Percentiles rank a stretch among this genome's conserved stretches.
Evolutionary conservation across 1,140 invertebrate genomes (phyloP).

Genomic region (Adelges cooleyi): DNA sequence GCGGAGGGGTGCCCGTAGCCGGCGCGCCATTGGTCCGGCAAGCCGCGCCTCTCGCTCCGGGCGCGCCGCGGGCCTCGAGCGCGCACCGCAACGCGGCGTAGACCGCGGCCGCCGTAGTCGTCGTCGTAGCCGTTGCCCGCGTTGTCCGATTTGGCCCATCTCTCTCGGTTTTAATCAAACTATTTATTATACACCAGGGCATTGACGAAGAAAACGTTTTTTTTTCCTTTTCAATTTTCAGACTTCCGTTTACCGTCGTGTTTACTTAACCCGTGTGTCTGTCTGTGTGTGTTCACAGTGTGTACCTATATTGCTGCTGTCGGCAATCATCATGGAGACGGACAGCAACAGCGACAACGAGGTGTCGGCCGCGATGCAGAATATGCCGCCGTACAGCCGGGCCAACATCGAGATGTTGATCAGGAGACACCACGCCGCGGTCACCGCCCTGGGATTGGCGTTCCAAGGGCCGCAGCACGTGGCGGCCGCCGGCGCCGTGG

Average conservation of each 20-base stretch:
- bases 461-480: background rate
- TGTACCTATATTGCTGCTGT: too few species aligned
- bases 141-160: background rate
- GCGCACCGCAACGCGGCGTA: background rate
- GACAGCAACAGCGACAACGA: constrained; percentile 26
- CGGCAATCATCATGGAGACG: constrained; percentile 29
- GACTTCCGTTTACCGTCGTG: too few species aligned
- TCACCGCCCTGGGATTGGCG: constrained; percentile 27
- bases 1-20: background rate
- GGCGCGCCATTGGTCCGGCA: constrained; percentile 10
- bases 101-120: constrained; percentile 7
- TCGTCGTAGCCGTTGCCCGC: background rate
- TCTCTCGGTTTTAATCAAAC: too few species aligned
- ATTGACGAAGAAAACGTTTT: too few species aligned
- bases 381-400: constrained; percentile 15
- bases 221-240: too few species aligned
- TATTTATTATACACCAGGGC: too few species aligned
- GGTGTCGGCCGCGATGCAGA: background rate
- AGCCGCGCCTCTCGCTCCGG: constrained; percentile 18
- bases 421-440: constrained; percentile 30
- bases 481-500: background rate
- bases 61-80: background rate
- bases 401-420: constrained; percentile 31
- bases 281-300: too few species aligned
- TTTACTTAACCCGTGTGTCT: too few species aligned